Evolutionary conservation across 2,113 vertebrate species (phyloP).

Genomic region (Elgaria multicarinata): DNA sequence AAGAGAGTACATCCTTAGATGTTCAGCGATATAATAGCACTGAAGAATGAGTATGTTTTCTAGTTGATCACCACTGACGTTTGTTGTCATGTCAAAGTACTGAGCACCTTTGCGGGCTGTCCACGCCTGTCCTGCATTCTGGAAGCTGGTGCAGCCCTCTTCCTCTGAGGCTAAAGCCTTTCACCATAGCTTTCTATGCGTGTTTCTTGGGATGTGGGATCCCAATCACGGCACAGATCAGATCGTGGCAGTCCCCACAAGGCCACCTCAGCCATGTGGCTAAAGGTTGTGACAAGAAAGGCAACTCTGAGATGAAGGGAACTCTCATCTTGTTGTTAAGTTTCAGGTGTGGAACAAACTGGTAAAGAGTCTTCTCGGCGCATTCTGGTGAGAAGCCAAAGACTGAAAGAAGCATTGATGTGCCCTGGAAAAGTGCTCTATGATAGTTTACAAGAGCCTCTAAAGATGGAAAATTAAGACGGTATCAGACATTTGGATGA

Average conservation of each 20-base stretch:
- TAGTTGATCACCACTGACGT: too few relatives aligned
- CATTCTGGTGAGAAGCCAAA: not conserved
- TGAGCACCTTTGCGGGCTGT: too few relatives aligned
- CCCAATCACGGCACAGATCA: too few relatives aligned
- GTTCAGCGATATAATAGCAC: not conserved
- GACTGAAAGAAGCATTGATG: not conserved
- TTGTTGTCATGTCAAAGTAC: not conserved
- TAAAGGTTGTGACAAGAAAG: not conserved
- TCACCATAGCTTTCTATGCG: not conserved
- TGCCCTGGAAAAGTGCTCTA: not conserved
- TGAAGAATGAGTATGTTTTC: too few relatives aligned
- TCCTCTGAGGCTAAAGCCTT: not conserved
- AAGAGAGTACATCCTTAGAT: not conserved
- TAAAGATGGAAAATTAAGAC: too few relatives aligned
- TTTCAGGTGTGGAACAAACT: not conserved
- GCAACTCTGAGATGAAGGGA: not conserved
- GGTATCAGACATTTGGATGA: not conserved
- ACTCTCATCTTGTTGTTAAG: too few relatives aligned
- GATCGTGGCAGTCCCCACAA: not conserved
- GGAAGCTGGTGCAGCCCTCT: not conserved
- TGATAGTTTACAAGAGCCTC: too few relatives aligned
- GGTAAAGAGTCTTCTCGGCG: not conserved
- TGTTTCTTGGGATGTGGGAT: not conserved
- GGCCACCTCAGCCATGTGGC: not conserved
- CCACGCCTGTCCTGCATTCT: not conserved